Evolutionary conservation across 2,888 invertebrate genomes (phyloP).

Genomic region (Drosophila bunnanda): DNA sequence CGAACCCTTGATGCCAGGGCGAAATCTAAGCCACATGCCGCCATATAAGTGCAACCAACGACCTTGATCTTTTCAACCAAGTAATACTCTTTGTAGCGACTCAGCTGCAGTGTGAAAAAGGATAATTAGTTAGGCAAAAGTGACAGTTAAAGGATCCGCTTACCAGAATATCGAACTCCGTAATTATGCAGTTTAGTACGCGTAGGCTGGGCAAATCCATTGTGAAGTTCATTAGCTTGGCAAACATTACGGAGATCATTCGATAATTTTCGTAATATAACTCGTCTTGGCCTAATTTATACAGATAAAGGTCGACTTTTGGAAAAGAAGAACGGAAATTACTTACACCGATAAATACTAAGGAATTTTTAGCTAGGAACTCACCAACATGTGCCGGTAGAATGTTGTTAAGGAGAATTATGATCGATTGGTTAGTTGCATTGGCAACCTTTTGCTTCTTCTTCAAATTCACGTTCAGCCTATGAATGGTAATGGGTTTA

Average conservation of each 20-base stretch:
- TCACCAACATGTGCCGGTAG: slow-evolving; percentile 95
- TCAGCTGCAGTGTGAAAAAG: not conserved
- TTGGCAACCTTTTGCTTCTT: slow-evolving; percentile 94
- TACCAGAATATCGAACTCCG: slow-evolving; percentile 92
- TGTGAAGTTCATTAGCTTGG: slow-evolving; percentile 93
- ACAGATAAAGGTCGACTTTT: slow-evolving; percentile 83
- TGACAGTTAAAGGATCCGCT: slow-evolving; percentile 83
- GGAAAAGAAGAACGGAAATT: not conserved
- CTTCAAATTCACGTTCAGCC: slow-evolving; percentile 86
- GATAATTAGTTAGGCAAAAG: too few species aligned
- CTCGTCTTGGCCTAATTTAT: slow-evolving; percentile 88
- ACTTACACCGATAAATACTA: not conserved
- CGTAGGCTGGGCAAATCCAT: slow-evolving; percentile 88
- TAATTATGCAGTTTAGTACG: slow-evolving; percentile 94
- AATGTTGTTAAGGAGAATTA: slow-evolving; percentile 95
- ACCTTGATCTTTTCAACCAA: slow-evolving; percentile 98
- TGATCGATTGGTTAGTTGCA: slow-evolving; percentile 93
- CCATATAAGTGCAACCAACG: slow-evolving; percentile 98
- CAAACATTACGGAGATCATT: slow-evolving; percentile 97
- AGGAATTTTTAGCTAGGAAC: slow-evolving; percentile 60
- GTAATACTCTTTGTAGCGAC: slow-evolving; percentile 85
- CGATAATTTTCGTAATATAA: slow-evolving; percentile 95
- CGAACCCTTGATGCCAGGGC: slow-evolving; percentile 85
- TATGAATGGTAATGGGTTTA: not conserved
- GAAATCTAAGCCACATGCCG: slow-evolving; percentile 95